Percentiles rank a stretch among this genome's conserved stretches.
These are phyloP conservation scores for Mayetiola destructor DNA, from an alignment of 2,888 invertebrate species.

Conservation along the genomic window DNA sequence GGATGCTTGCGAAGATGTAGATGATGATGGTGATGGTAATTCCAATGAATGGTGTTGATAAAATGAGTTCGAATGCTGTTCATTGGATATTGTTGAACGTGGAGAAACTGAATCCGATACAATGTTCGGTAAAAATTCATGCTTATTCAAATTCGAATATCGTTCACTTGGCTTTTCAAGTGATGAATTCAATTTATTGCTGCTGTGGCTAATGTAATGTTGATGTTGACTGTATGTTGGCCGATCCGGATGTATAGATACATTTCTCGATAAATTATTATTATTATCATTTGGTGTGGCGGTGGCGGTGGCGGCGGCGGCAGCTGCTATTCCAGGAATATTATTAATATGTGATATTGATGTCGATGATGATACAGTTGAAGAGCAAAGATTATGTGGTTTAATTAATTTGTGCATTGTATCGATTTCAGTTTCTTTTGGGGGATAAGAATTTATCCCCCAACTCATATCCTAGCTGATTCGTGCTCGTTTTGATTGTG, in stretches of 20 bases:
- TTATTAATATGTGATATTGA: neutral
- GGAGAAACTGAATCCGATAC: slow-evolving; percentile 2
- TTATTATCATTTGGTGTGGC: too few species aligned
- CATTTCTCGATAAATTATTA: too few species aligned
- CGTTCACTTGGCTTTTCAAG: neutral
- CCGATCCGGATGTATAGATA: neutral
- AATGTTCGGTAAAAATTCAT: neutral
- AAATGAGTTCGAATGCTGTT: neutral
- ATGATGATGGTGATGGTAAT: slow-evolving; percentile 19
- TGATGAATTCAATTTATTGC: slow-evolving; percentile 13
- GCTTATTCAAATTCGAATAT: neutral
- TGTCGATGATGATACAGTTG: neutral
- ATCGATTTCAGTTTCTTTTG: slow-evolving; percentile 19
- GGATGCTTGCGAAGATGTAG: slow-evolving; percentile 19
- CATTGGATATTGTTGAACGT: neutral
- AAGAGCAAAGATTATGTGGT: neutral
- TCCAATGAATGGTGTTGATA: slow-evolving; percentile 10
- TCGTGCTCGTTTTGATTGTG: slow-evolving; percentile 32
- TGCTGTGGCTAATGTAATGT: slow-evolving; percentile 17
- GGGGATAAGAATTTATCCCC: slow-evolving; percentile 33
- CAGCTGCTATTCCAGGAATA: neutral
- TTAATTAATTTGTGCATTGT: neutral
- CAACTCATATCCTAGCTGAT: slow-evolving; percentile 38
- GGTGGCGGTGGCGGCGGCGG: neutral
- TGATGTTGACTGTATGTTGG: neutral